phyloP scores from a whole-genome alignment of 1,140 invertebrate genomes.

The Stenopsyche tienmushanensis region DNA sequence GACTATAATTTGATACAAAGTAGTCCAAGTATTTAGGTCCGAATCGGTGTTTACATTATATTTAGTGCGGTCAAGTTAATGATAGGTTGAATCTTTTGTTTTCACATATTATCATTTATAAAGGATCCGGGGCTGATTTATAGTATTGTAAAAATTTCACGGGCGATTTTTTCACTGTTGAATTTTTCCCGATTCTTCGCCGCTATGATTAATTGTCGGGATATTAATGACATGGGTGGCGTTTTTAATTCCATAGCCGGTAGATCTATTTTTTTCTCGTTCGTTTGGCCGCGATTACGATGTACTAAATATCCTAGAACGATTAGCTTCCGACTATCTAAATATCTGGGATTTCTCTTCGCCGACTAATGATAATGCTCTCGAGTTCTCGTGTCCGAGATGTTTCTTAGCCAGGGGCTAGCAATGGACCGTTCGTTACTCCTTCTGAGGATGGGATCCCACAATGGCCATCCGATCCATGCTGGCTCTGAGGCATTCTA shows the following conservation, averaged over 20 bases:
- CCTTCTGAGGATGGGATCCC: slow-evolving; percentile 20
- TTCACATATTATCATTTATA: no score
- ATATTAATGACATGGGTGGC: slow-evolving; percentile 5
- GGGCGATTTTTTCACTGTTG: background rate
- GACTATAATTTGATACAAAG: no score
- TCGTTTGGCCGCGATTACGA: slow-evolving; percentile 16
- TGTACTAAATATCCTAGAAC: slow-evolving; percentile 29
- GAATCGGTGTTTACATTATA: no score
- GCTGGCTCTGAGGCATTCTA: slow-evolving; percentile 37
- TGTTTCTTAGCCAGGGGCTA: slow-evolving; percentile 34
- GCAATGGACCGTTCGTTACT: slow-evolving; percentile 23
- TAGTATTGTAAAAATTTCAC: background rate
- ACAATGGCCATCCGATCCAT: slow-evolving; percentile 31
- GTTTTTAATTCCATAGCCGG: slow-evolving; percentile 29
- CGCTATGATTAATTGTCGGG: slow-evolving; percentile 3
- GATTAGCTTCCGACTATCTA: slow-evolving; percentile 40
- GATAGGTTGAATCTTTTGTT: no score
- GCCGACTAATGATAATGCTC: slow-evolving; percentile 40
- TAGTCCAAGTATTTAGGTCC: no score
- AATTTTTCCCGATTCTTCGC: background rate
- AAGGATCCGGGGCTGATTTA: no score
- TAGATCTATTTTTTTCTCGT: slow-evolving; percentile 16
- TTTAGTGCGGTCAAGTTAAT: no score
- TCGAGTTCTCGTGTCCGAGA: slow-evolving; percentile 37
- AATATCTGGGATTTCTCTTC: slow-evolving; percentile 39